Evolutionary conservation across 2,113 vertebrate species (phyloP), one percentile per base, ranked within the genome.

Genomic region (Grallaria varia): DNA sequence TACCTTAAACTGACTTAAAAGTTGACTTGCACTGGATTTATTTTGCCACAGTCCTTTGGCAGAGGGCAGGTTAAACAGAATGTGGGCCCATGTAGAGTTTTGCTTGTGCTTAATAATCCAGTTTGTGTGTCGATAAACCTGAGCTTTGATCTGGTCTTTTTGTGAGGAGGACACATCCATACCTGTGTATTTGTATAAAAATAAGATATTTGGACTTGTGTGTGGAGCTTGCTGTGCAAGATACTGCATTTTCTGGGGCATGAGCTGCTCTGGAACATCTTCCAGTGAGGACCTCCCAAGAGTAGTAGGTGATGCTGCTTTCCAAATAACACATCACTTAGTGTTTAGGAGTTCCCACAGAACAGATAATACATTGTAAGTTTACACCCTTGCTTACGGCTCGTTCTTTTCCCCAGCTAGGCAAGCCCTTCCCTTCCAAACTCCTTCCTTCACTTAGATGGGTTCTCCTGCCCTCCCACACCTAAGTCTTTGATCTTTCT

Each of bases 401-500:
- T 84, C 0, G 2, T 81, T 91, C 77, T 93, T 93, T 71, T 95
- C 60, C 80, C 67, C 64, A 16, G 19, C 35, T 45, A 78, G 86
- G 56, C 86, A 84, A 96, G 86, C 86, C 60, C 88, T 95, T 87
- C 89, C 91, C 76, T 96, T 72, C 93, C 64, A 67, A 58, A 37
- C 64, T 84, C 75, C 52, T 87, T 91, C 49, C 52, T 74, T 87
- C 55, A 1, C 87, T 59, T 59, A 31, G 55, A 52, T 90, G 83
- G 85, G 74, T 91, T 94, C 75, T 90, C 72, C 90, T 88, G 19
- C 33, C 92, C 85, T 95, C 93, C 96, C 95, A 96, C 95, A 90
- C 93, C 64, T 80, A 77, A 86, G 79, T 30, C 93, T 96, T 95
- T 97, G 96, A 97, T 96, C 96, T 97, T 94, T 96, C 31, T 96